Base-by-base conservation (phyloP, 2,113 vertebrate genomes). In the Pristiophorus japonicus region DNA sequence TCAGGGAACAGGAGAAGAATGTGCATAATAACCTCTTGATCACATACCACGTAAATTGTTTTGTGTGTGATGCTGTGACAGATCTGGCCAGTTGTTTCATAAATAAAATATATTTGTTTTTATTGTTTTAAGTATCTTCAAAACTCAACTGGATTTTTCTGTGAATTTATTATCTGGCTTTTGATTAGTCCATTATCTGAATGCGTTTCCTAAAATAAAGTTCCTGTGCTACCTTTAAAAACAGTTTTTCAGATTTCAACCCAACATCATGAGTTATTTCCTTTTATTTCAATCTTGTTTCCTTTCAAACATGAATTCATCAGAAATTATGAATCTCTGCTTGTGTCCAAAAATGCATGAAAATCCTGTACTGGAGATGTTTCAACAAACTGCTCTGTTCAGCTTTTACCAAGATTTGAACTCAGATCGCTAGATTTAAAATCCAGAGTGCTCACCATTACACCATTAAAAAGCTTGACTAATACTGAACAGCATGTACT, bases 261-360 rank as follows among this genome's bases (percentile, higher is more conserved):
- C 55, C 38, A 66, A 66, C 63, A 94, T 67, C 10, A 51, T 10
- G n/a, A 93, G 51, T 34, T 90, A 11, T 59, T 90, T 90, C 27
- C 51, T 90, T 65, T 94, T 20, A 94, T 42, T 94, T 7, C n/a
- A 94, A 22, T 94, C 62, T 27, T 42, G 38, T n/a, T 91, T 62
- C 59, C 88, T 62, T 94, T 94, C 59, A 42, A 67, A 94, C 8
- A 94, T 67, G n/a, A 42, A 27, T 94, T n/a, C 38, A 24, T 14
- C n/a, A 94, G 91, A 66, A 67, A 94, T 94, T 42, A 27, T 94
- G 91, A 42, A 66, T 94, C n/a, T 94, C 24, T 67, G n/a, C 38
- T 1, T 0, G 38, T 42, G 51, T 90, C 87, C 87, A 90, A 90
- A 30, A 59, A 90, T 1, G 27, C 30, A 12, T 59, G 10, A 59